Conservation (phyloP, 1,140 invertebrate genomes). For the Berghia stephanieae region DNA sequence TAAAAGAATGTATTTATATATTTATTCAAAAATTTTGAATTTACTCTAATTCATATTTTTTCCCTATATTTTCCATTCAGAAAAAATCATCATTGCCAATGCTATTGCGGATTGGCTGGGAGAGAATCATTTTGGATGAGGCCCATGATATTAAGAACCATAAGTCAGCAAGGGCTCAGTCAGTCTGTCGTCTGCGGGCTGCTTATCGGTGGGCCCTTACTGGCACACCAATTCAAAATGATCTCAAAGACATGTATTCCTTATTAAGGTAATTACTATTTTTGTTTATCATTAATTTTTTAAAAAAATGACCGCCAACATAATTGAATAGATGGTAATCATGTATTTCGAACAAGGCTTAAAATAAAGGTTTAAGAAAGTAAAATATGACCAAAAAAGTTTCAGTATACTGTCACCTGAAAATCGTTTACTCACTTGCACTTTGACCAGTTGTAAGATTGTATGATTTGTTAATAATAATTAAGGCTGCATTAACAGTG, state of each 20-base stretch:
- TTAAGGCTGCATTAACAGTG: too few relatives aligned
- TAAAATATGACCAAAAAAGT: too few relatives aligned
- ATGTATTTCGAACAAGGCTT: neutral
- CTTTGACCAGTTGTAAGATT: too few relatives aligned
- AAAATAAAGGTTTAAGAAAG: too few relatives aligned
- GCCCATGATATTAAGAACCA: constrained; percentile 90
- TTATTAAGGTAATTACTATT: constrained; percentile 72
- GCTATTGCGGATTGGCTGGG: constrained; percentile 79
- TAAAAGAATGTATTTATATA: too few relatives aligned
- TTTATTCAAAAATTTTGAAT: too few relatives aligned
- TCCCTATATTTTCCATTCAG: neutral
- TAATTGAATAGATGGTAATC: neutral
- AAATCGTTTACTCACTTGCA: too few relatives aligned
- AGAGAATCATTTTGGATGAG: constrained; percentile 90
- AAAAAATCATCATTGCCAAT: constrained; percentile 40
- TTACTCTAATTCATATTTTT: too few relatives aligned
- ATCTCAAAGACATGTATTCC: constrained; percentile 87
- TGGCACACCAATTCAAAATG: constrained; percentile 95
- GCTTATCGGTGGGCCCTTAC: constrained; percentile 84
- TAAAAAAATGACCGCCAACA: neutral
- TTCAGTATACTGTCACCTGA: too few relatives aligned
- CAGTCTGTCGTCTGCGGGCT: constrained; percentile 71
- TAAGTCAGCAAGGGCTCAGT: constrained; percentile 78
- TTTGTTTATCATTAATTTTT: constrained; percentile 3
- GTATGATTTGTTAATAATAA: too few relatives aligned